Percentiles rank a stretch among this genome's conserved stretches.
phyloP scores from a whole-genome alignment of 1,140 invertebrate genomes.

The Sogatella furcifera region DNA sequence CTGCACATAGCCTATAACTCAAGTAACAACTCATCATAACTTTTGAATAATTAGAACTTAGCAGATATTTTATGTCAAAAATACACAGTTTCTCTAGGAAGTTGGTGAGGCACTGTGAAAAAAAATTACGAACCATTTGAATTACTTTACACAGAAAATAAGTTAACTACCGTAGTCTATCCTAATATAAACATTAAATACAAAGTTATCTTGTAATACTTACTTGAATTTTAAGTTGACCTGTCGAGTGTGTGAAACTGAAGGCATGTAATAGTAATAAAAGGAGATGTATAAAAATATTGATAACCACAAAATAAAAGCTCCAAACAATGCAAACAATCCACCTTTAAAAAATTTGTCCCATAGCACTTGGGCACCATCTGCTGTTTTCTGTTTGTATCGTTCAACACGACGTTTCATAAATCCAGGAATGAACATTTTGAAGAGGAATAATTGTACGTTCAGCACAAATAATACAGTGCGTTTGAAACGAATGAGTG shows the following conservation, averaged over 20 bases:
- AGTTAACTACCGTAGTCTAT: no score
- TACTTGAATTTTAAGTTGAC: not conserved
- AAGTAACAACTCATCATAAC: no score
- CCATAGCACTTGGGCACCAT: not conserved
- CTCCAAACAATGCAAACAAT: not conserved
- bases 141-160: no score
- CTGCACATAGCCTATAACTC: no score
- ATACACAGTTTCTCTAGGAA: no score
- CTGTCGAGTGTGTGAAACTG: not conserved
- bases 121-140: no score
- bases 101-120: no score
- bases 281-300: not conserved
- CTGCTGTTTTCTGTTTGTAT: not conserved
- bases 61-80: no score
- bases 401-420: not conserved
- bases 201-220: not conserved
- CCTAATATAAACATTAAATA: no score
- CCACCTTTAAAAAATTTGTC: conserved; percentile 1
- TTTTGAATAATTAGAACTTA: no score
- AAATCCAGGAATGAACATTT: not conserved
- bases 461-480: no score
- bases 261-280: conserved; percentile 1
- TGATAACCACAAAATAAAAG: not conserved
- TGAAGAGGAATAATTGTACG: not conserved
- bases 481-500: no score